phyloP scores from a whole-genome alignment of 1,140 invertebrate species.

The Bombyx mori region ASM3026992v2 NC_085122.1:13418501-13419000 shows the following conservation, averaged over 20 bases:
- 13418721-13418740: neutral
- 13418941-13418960: no score
- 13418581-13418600: constrained; percentile 39
- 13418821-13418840: neutral
- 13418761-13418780: neutral
- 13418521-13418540: constrained; percentile 44
- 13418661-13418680: constrained; percentile 27
- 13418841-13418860: no score
- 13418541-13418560: constrained; percentile 26
- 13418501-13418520: constrained; percentile 34
- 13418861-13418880: no score
- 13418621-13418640: constrained; percentile 16
- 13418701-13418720: constrained; percentile 1
- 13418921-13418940: no score
- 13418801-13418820: neutral
- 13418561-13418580: constrained; percentile 22
- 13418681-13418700: constrained; percentile 21
- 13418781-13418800: constrained; percentile 1
- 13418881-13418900: no score
- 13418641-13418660: constrained; percentile 29
- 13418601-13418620: constrained; percentile 24
- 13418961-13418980: no score
- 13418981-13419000: no score
- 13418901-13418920: no score
- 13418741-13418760: no score